phyloP scores from a whole-genome alignment of 1,140 invertebrate species.

The Dendrolimus punctatus region DNA sequence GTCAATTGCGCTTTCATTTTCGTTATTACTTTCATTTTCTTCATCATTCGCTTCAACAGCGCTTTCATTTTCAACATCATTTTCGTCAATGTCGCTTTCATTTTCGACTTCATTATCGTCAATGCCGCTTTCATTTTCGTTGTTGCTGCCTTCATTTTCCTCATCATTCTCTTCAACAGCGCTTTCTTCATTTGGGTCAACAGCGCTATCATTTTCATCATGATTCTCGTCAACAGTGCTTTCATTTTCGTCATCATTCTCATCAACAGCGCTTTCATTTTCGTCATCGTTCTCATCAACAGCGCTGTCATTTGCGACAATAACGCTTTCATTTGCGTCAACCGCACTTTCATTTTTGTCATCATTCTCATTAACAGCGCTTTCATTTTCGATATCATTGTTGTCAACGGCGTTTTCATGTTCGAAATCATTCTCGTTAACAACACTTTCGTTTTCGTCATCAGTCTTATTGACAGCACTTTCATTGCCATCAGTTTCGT shows the following conservation, averaged over 20 bases:
- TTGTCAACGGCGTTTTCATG: conserved; percentile 1
- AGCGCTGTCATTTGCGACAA: background rate
- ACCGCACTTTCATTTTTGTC: background rate
- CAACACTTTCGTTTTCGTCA: conserved; percentile 2
- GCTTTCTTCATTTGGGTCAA: conserved; percentile 9
- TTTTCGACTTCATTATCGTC: conserved; percentile 4
- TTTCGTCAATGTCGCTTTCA: conserved; percentile 1
- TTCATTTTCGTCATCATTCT: conserved; percentile 13
- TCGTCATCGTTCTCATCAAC: background rate
- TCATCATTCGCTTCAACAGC: conserved; percentile 7
- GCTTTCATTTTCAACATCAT: conserved; percentile 4
- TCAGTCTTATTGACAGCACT: background rate
- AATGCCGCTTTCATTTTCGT: conserved; percentile 6
- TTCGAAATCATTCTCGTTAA: conserved; percentile 1
- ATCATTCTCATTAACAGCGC: background rate
- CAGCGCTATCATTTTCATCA: conserved; percentile 3
- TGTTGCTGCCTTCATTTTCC: background rate
- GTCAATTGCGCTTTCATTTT: conserved; percentile 7
- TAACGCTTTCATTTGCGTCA: background rate
- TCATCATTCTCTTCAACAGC: conserved; percentile 7
- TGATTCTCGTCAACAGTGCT: background rate
- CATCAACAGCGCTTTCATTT: conserved; percentile 2
- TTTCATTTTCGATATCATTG: conserved; percentile 17
- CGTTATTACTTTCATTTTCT: conserved; percentile 6
- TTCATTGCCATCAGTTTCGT: conserved; percentile 1